Evolutionary conservation across 2,888 invertebrate genomes (phyloP).

Genomic region (Hydroisotoma schaefferi): DNA sequence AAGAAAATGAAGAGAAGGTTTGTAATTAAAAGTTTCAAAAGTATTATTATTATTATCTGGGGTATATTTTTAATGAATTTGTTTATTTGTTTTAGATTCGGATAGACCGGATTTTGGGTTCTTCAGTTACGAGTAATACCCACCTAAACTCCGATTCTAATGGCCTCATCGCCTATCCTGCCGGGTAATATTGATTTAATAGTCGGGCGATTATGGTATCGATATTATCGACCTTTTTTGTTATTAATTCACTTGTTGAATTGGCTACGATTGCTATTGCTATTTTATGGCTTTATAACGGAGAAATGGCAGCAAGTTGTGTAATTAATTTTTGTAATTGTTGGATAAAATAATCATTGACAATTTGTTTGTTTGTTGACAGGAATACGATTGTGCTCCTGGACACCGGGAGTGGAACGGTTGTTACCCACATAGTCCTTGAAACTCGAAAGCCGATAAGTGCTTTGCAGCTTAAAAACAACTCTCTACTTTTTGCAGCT

Average conservation of each 20-base stretch:
- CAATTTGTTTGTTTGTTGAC: background rate
- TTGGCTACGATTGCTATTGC: too few relatives aligned
- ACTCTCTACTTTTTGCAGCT: slow-evolving; percentile 46
- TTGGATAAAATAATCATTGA: too few relatives aligned
- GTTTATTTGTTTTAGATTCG: slow-evolving; percentile 68
- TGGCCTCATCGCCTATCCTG: slow-evolving; percentile 90
- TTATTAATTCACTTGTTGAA: too few relatives aligned
- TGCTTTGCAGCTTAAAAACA: slow-evolving; percentile 46
- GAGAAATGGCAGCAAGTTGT: too few relatives aligned
- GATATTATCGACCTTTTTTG: too few relatives aligned
- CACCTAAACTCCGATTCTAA: slow-evolving; percentile 79
- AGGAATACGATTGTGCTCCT: slow-evolving; percentile 94
- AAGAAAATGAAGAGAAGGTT: slow-evolving; percentile 49
- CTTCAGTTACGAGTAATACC: slow-evolving; percentile 91
- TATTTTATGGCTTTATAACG: too few relatives aligned
- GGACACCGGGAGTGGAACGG: slow-evolving; percentile 65
- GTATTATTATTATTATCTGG: slow-evolving; percentile 16
- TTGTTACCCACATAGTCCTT: slow-evolving; percentile 46
- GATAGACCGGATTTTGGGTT: slow-evolving; percentile 87
- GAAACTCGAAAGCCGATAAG: slow-evolving; percentile 46
- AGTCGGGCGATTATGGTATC: background rate
- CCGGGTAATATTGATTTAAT: slow-evolving; percentile 71
- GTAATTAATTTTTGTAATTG: too few relatives aligned
- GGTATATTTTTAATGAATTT: background rate
- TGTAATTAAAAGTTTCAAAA: slow-evolving; percentile 10